phyloP scores from a whole-genome alignment of 53 echinoderm and acorn worm genomes.

The Holothuria scabra region DNA sequence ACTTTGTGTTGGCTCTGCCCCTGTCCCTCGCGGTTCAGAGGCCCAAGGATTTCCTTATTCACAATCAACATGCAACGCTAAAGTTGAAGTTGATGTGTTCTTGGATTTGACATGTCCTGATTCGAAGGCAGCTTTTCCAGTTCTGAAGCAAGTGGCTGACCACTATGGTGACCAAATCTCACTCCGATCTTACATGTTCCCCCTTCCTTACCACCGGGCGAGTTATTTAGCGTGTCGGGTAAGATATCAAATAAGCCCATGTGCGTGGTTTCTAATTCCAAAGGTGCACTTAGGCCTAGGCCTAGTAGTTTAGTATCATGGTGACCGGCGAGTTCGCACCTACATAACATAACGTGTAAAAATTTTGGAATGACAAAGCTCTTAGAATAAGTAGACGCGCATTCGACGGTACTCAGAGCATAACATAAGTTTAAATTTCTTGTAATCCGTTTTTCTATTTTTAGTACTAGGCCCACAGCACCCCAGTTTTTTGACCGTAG shows the following conservation, averaged over 20 bases:
- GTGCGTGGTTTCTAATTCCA: not conserved
- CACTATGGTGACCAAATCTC: slow-evolving; percentile 25
- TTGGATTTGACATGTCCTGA: slow-evolving; percentile 52
- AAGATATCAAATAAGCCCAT: not conserved
- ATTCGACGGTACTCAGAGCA: too few species aligned
- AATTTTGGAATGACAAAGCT: too few species aligned
- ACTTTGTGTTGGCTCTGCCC: not conserved
- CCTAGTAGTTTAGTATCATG: too few species aligned
- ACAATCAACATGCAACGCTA: not conserved
- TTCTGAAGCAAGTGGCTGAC: slow-evolving; percentile 41
- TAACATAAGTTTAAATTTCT: too few species aligned
- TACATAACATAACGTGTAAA: too few species aligned
- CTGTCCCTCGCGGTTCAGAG: not conserved
- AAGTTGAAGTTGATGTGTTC: slow-evolving; percentile 45
- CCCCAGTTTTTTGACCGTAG: too few species aligned
- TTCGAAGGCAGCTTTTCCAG: slow-evolving; percentile 49
- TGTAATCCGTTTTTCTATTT: too few species aligned
- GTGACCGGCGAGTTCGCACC: too few species aligned
- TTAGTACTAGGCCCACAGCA: too few species aligned
- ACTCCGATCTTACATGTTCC: slow-evolving; percentile 43
- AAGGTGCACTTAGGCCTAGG: too few species aligned
- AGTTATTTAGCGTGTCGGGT: slow-evolving; percentile 44
- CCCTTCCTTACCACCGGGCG: slow-evolving; percentile 52
- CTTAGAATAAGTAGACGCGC: too few species aligned
- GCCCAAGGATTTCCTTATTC: slow-evolving; percentile 11